phyloP scores from a whole-genome alignment of 1,140 invertebrate species.

The Drosophila tani region DNA sequence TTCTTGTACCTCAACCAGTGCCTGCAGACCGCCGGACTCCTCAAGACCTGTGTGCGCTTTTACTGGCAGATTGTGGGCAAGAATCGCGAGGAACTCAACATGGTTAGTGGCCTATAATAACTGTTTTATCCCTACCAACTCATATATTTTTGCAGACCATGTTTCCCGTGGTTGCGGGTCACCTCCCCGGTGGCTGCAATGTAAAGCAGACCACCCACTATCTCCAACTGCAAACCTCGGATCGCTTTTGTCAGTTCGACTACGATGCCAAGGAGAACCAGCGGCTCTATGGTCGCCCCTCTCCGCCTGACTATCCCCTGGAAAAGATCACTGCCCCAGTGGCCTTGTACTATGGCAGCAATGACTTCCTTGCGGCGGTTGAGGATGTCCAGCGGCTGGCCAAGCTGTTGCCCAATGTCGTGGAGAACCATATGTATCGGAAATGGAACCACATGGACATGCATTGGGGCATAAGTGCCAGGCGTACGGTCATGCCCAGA shows the following conservation, averaged over 20 bases:
- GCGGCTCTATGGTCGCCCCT: conserved; percentile 83
- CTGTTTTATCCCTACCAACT: too few relatives aligned
- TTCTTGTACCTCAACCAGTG: conserved; percentile 30
- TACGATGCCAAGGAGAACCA: conserved; percentile 82
- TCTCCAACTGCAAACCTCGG: conserved; percentile 49
- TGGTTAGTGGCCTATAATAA: conserved; percentile 24
- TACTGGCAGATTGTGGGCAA: conserved; percentile 53
- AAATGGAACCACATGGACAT: conserved; percentile 87
- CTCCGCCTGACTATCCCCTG: conserved; percentile 87
- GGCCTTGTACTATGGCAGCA: conserved; percentile 89
- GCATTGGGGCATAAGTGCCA: conserved; percentile 87
- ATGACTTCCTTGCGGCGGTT: conserved; percentile 89
- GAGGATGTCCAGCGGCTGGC: conserved; percentile 87
- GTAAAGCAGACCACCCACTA: conserved; percentile 62
- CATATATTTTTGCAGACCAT: conserved; percentile 49
- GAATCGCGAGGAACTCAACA: conserved; percentile 51
- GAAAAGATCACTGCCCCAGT: conserved; percentile 87
- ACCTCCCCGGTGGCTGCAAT: conserved; percentile 61
- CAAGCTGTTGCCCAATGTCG: conserved; percentile 85
- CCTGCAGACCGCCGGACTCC: conserved; percentile 19
- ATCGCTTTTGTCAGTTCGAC: conserved; percentile 70
- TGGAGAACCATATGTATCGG: conserved; percentile 84
- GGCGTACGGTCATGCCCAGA: conserved; percentile 86
- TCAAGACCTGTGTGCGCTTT: conserved; percentile 50
- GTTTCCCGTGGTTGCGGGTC: conserved; percentile 59